Base-by-base conservation (phyloP, 2,888 invertebrate genomes). In the Caenorhabditis wallacei region DNA sequence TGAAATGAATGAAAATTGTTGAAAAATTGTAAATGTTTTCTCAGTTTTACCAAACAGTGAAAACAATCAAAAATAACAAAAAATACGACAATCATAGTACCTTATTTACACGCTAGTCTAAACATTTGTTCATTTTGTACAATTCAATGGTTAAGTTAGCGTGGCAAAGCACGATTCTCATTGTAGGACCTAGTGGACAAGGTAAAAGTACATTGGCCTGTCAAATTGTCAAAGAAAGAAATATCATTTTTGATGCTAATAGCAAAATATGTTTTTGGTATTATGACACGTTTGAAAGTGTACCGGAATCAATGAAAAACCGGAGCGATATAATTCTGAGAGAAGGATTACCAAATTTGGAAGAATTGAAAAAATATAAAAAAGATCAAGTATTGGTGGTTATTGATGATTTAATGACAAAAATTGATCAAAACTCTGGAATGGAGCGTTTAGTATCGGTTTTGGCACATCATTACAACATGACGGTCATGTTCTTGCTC, bases 391-490 rank as follows among this genome's bases (percentile, higher is more conserved):
- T 20, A 20, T 16, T 64, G 51, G 13, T 64, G 16, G 64, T 64
- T 1, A 64, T 64, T 51, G 64, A 64, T 30, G 64, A 64, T 18
- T 51, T 51, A 10, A 64, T 64, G 64, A 64, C 64, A 3, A 64
- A 64, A 64, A 64, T 64, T 13, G 64, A 64, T 48, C 48, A 48
- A 64, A 51, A 48, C 35, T 64, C 56, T 13, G 56, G 56, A 4
- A 56, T 56, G 64, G 64, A 64, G 18, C 30, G 64, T 18, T 51
- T 64, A 18, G 66, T 66, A 1, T 66, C 53, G 4, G 66, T 66
- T 53, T 37, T 66, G 37, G 66, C 66, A 1, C 66, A 66, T 66
- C 66, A 66, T 30, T 66, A 66, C 37, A 20, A 66, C 37, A 66
- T 66, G 66, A 66, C 66, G 1, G 22, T 66, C 2, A 37, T 66